Evolutionary conservation across 2,113 vertebrate species (phyloP).

Genomic region (Podarcis muralis): DNA sequence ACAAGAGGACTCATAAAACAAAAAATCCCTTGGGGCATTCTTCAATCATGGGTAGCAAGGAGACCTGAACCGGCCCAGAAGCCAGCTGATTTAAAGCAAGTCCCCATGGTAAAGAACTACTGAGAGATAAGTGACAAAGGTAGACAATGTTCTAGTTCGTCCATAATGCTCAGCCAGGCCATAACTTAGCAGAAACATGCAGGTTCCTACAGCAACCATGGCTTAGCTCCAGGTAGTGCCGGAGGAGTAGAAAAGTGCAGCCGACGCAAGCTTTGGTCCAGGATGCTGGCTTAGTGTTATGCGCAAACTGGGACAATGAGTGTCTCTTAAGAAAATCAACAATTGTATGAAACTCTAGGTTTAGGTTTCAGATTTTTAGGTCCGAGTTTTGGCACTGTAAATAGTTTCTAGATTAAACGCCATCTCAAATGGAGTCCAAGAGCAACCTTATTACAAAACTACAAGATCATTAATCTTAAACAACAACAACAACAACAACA

Average conservation of each 20-base stretch:
- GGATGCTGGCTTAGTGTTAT: too few relatives aligned
- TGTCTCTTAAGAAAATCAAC: neutral
- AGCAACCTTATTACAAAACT: neutral
- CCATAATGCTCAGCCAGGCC: too few relatives aligned
- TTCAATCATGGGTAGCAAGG: neutral
- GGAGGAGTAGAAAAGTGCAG: too few relatives aligned
- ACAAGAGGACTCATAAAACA: neutral
- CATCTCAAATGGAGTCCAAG: neutral
- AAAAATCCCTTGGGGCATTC: neutral
- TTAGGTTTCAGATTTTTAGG: neutral
- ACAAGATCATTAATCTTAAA: neutral
- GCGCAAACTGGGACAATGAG: too few relatives aligned
- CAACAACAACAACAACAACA: neutral
- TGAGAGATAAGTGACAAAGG: neutral
- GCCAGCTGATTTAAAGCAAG: neutral
- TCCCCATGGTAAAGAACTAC: neutral
- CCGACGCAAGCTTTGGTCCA: too few relatives aligned
- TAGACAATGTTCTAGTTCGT: neutral
- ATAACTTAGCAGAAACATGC: too few relatives aligned
- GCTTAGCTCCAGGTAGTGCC: too few relatives aligned
- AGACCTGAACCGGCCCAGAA: neutral
- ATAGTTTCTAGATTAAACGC: neutral
- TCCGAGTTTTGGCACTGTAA: neutral
- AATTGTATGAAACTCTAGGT: neutral
- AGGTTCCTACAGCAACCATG: too few relatives aligned